These are phyloP conservation scores for Diarsia brunnea DNA, from an alignment of 2,888 invertebrate species.

Conservation along the genomic window DNA sequence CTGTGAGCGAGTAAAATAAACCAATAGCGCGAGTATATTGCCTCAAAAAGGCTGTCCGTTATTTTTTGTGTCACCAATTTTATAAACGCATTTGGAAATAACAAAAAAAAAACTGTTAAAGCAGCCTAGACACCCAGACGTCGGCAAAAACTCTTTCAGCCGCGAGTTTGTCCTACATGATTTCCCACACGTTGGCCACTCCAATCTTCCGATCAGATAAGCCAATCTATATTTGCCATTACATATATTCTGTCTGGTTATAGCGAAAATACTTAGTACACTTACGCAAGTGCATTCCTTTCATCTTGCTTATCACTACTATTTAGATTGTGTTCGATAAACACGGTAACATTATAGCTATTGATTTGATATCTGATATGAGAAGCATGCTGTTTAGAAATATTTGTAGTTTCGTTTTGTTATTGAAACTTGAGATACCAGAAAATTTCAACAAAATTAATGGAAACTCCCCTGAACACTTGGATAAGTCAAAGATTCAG, in stretches of 20 bases:
- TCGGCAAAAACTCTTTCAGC: background rate
- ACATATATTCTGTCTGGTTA: constrained; percentile 34
- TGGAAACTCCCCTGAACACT: too few species aligned
- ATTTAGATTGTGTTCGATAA: constrained; percentile 67
- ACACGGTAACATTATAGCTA: constrained; percentile 45
- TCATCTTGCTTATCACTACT: constrained; percentile 67
- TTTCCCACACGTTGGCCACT: constrained; percentile 57
- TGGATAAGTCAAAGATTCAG: too few species aligned
- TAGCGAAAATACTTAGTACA: constrained; percentile 39
- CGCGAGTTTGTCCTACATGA: constrained; percentile 58
- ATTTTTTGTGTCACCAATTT: too few species aligned
- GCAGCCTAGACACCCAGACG: background rate
- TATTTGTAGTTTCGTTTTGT: constrained; percentile 24
- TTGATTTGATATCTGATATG: constrained; percentile 52
- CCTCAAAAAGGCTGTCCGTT: too few species aligned
- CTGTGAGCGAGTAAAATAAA: too few species aligned
- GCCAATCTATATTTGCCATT: constrained; percentile 55
- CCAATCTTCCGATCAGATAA: constrained; percentile 62
- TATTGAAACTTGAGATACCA: background rate
- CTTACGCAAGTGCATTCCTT: constrained; percentile 68
- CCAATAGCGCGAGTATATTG: too few species aligned
- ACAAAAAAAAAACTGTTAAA: background rate
- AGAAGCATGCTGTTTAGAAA: constrained; percentile 18
- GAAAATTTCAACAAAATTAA: background rate
- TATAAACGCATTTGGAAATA: too few species aligned